Percentiles rank a stretch among this genome's conserved stretches.
Conservation (phyloP, 2,888 invertebrate genomes). For the Hyposoter didymator region DNA sequence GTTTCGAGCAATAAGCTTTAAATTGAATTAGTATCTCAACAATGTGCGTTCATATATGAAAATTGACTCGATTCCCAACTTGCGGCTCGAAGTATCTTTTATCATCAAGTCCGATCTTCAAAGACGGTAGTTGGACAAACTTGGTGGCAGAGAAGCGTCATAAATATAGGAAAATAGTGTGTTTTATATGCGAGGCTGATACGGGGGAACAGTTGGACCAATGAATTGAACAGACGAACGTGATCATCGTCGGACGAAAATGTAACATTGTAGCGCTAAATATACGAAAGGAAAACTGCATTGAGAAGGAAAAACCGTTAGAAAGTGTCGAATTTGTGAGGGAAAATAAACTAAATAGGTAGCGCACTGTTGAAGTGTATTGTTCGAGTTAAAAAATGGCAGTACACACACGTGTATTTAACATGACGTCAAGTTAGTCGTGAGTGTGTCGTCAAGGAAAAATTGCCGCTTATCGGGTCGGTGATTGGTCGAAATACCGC, state of each 20-base stretch:
- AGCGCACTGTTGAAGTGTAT: neutral
- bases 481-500: slow-evolving; percentile 70
- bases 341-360: neutral
- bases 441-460: slow-evolving; percentile 70
- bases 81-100: neutral
- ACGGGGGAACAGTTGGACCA: neutral
- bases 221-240: neutral
- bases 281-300: neutral
- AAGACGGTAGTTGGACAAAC: slow-evolving; percentile 8
- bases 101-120: slow-evolving; percentile 19
- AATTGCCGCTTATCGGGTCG: slow-evolving; percentile 69
- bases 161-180: slow-evolving; percentile 3
- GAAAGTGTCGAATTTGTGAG: neutral
- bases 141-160: neutral
- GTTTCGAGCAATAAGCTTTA: neutral
- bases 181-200: neutral
- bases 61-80: neutral
- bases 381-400: slow-evolving; percentile 68
- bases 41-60: neutral
- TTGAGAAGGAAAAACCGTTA: neutral
- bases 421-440: slow-evolving; percentile 73
- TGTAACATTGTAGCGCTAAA: slow-evolving; percentile 8
- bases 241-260: neutral
- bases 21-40: neutral
- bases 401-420: slow-evolving; percentile 77